These are phyloP conservation scores for Epinotia bilunana DNA, from an alignment of 2,888 invertebrate species.

Conservation along the genomic window DNA sequence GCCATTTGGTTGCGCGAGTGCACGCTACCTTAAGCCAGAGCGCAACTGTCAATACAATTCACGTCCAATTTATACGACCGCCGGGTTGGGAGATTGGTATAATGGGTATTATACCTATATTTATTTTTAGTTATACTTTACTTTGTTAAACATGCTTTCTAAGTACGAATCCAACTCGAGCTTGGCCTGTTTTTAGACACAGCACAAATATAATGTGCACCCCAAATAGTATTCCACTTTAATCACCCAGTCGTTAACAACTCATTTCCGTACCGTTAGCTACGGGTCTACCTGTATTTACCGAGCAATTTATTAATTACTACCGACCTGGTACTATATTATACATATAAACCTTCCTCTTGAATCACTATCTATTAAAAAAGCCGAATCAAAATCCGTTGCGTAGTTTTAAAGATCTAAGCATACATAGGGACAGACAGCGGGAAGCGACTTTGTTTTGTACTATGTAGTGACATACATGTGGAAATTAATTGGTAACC, in stretches of 20 bases:
- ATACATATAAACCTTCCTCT: no score
- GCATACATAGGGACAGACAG: no score
- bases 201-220: slow-evolving; percentile 28
- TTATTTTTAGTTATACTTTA: no score
- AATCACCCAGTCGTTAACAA: slow-evolving; percentile 42
- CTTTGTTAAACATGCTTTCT: not conserved
- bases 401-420: no score
- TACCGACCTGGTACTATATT: no score
- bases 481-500: slow-evolving; percentile 39
- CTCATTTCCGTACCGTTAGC: slow-evolving; percentile 41
- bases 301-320: slow-evolving; percentile 43
- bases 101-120: no score
- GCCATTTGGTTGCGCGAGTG: no score
- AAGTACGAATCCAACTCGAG: not conserved
- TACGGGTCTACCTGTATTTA: slow-evolving; percentile 42
- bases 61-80: not conserved
- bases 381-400: no score
- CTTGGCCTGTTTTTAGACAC: slow-evolving; percentile 4
- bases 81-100: no score
- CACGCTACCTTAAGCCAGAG: not conserved
- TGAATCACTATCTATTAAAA: no score
- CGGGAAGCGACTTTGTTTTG: no score
- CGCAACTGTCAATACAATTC: not conserved
- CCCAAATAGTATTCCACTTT: slow-evolving; percentile 35
- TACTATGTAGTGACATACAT: no score